Percentiles rank a stretch among this genome's conserved stretches.
Evolutionary conservation across 2,888 invertebrate species (phyloP).

Genomic region (Sinopyrophorus schimmeli): DNA sequence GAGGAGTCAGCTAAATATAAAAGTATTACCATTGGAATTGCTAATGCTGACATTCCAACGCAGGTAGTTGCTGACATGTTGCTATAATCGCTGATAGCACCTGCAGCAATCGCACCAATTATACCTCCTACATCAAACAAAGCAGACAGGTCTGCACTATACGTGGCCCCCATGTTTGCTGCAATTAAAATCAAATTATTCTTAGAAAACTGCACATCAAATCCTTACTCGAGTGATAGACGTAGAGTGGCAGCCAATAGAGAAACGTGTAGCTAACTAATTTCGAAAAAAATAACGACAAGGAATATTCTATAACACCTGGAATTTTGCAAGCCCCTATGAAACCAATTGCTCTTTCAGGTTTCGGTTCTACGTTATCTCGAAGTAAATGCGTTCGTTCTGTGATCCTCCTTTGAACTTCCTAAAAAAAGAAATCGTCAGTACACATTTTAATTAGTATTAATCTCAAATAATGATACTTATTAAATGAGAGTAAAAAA

Average conservation of each 20-base stretch:
- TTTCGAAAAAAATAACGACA: constrained; percentile 94
- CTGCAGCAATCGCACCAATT: constrained; percentile 85
- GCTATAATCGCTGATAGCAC: constrained; percentile 79
- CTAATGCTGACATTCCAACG: constrained; percentile 73
- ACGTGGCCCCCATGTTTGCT: constrained; percentile 69
- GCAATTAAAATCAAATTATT: constrained; percentile 38
- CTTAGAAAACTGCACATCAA: not conserved
- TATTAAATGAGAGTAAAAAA: not conserved
- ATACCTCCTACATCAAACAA: constrained; percentile 92
- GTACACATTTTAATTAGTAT: not conserved
- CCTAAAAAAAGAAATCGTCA: constrained; percentile 41
- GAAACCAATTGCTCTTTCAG: constrained; percentile 72
- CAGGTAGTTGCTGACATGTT: constrained; percentile 90
- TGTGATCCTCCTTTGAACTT: constrained; percentile 46
- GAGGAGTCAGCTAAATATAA: constrained; percentile 17
- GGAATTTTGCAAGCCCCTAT: constrained; percentile 80
- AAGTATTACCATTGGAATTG: constrained; percentile 76
- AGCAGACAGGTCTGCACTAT: constrained; percentile 78
- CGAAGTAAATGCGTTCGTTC: constrained; percentile 47
- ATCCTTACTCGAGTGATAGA: constrained; percentile 79
- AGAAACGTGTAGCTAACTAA: constrained; percentile 96
- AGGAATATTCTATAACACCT: constrained; percentile 90
- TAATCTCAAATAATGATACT: not conserved
- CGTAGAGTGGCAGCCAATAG: constrained; percentile 93
- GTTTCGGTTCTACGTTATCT: constrained; percentile 12